These are phyloP conservation scores for Otolemur crassicaudatus DNA, from an alignment of 2,797 vertebrate species.

Conservation along the genomic window DNA sequence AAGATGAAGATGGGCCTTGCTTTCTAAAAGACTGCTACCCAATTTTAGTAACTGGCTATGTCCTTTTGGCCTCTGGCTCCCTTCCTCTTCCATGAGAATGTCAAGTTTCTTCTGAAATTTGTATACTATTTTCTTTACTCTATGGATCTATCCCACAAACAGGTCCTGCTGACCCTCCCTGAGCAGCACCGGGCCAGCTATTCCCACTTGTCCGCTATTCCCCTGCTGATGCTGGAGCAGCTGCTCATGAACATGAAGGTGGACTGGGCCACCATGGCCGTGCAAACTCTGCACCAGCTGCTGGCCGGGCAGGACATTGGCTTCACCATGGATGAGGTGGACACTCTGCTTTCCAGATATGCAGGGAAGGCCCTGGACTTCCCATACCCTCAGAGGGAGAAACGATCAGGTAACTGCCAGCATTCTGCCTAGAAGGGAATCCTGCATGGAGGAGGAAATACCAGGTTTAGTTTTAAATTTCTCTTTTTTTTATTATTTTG, in stretches of 20 bases:
- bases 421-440: not conserved
- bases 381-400: constrained; percentile 93
- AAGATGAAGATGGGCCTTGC: not conserved
- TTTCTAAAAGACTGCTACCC: not conserved
- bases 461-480: not conserved
- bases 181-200: constrained; percentile 92
- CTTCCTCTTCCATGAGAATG: not conserved
- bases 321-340: constrained; percentile 91
- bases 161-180: constrained; percentile 96
- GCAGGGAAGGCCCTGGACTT: constrained; percentile 95
- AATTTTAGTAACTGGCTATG: not conserved
- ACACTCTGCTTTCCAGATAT: constrained; percentile 93
- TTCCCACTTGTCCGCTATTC: constrained; percentile 93
- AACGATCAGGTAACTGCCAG: constrained; percentile 90
- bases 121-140: not conserved
- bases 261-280: constrained; percentile 93
- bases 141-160: constrained; percentile 47
- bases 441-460: not conserved
- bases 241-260: constrained; percentile 99
- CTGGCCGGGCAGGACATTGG: constrained; percentile 91
- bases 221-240: constrained; percentile 97
- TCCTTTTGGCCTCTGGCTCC: not conserved
- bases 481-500: constrained; percentile 1
- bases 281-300: constrained; percentile 91
- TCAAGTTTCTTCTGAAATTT: constrained; percentile 40